A percentile compares a stretch with the other conserved stretches of the same genome.
These are phyloP conservation scores for Tuberolachnus salignus DNA, from an alignment of 2,888 invertebrate genomes.

Conservation along the genomic window DNA sequence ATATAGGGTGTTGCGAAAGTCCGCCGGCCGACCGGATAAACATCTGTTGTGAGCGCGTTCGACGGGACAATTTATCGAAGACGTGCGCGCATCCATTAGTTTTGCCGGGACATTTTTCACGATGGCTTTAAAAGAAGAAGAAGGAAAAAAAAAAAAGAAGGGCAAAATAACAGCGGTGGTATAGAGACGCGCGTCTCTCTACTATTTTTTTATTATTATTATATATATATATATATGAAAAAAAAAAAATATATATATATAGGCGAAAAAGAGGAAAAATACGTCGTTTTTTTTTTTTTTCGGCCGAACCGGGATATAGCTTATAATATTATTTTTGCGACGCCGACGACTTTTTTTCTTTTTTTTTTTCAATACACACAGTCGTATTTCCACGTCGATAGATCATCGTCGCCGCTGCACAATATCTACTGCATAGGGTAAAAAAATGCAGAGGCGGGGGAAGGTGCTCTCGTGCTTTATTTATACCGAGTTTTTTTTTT, in stretches of 20 bases:
- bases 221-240: neutral
- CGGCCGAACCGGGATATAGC: neutral
- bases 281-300: no score
- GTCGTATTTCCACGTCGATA: slow-evolving; percentile 42
- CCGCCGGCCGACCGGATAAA: slow-evolving; percentile 46
- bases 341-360: neutral
- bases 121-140: slow-evolving; percentile 11
- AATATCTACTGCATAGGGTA: neutral
- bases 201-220: slow-evolving; percentile 8
- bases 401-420: neutral
- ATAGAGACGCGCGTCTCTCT: no score
- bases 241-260: no score
- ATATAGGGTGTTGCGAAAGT: slow-evolving; percentile 34
- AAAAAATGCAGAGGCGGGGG: neutral
- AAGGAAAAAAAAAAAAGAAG: no score
- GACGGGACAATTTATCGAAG: slow-evolving; percentile 48
- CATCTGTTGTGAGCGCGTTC: slow-evolving; percentile 45
- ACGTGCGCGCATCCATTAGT: slow-evolving; percentile 52
- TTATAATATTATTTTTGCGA: no score
- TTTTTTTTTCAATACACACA: slow-evolving; percentile 33
- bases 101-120: slow-evolving; percentile 44
- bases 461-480: neutral
- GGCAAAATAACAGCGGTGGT: no score
- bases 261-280: no score
- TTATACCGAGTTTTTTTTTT: slow-evolving; percentile 8